A percentile compares a stretch with the other conserved stretches of the same genome.
phyloP scores from a whole-genome alignment of 53 echinoderm and acorn worm genomes.

The Henricia sp. region DNA sequence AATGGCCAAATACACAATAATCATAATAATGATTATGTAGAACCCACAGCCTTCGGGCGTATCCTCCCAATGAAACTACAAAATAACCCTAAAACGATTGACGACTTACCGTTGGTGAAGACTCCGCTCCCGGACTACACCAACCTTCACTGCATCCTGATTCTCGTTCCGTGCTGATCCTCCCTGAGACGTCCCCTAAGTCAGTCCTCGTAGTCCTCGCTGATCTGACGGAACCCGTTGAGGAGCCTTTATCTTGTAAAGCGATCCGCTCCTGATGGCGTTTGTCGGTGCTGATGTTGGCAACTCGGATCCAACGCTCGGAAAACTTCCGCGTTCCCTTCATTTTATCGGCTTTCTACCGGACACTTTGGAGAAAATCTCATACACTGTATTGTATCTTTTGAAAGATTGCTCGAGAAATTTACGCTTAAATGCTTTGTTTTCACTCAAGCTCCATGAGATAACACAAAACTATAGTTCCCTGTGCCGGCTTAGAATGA shows the following conservation, averaged over 20 bases:
- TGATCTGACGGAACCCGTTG: not conserved
- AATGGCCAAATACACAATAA: too few relatives aligned
- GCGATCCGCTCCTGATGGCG: slow-evolving; percentile 1
- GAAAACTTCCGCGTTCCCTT: slow-evolving; percentile 17
- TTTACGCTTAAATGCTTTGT: too few relatives aligned
- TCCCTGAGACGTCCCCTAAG: not conserved
- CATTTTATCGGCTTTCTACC: not conserved
- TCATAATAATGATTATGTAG: too few relatives aligned
- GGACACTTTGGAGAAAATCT: too few relatives aligned
- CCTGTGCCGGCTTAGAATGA: too few relatives aligned
- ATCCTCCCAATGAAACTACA: too few relatives aligned
- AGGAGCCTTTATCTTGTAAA: not conserved
- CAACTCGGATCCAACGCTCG: slow-evolving; percentile 35
- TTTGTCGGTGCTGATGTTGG: slow-evolving; percentile 20
- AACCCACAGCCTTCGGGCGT: too few relatives aligned
- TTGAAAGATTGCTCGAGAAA: too few relatives aligned
- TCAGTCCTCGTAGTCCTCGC: not conserved
- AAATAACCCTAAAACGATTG: not conserved
- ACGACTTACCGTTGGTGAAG: not conserved
- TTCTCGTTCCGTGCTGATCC: not conserved
- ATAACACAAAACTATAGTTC: too few relatives aligned
- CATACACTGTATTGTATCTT: too few relatives aligned
- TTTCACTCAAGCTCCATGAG: too few relatives aligned
- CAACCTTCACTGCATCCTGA: not conserved
- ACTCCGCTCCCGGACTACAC: not conserved